Evolutionary conservation across 2,888 invertebrate genomes (phyloP), one percentile per base, ranked within the genome.

Genomic region (Tachina grossa): DNA sequence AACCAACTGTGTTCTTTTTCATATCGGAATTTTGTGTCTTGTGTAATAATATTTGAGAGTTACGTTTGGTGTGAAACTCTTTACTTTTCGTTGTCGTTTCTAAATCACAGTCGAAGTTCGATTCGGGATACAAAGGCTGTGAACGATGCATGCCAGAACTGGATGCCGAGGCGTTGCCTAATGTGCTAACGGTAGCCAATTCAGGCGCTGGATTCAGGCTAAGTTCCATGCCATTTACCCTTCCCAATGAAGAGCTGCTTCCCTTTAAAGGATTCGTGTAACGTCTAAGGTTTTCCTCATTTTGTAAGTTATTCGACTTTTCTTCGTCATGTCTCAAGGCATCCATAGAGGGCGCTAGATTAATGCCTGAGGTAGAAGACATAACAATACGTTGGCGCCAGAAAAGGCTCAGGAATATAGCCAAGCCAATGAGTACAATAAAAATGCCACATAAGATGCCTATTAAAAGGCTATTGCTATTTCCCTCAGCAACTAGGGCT

Each of bases 221-320:
- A 8, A 93, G 87, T 75, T 93, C 95, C 93, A 93, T 94, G 92
- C 92, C 92, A 63, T 89, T 91, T 80, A 94, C 93, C 59, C 94
- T 93, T 66, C 94, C 93, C 88, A 94, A 94, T 87, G 94, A 93
- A 13, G 92, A 94, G 85, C 91, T 93, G 86, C 92, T 93, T 69
- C 94, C 95, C 90, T 96, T 96, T 81, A 97, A 93, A 6, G 97
- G 96, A 93, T 97, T 97, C 63, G 96, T 95, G 92, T 96, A 97
- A 87, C 97, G 94, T 74, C 97, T 94, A 82, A 98, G 93, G 91
- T 97, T 97, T 92, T 98, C 97, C 91, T 97, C 97, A 92, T 97
- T 97, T 93, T 98, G 97, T 82, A 97, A 93, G 92, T 98, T 98
- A 92, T 98, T 98, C 4, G 97, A 96, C 92, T 97, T 97, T 90